Percentiles rank a stretch among this genome's conserved stretches.
Evolutionary conservation across 2,113 vertebrate genomes (phyloP).

Genomic region (Tenrec ecaudatus): DNA sequence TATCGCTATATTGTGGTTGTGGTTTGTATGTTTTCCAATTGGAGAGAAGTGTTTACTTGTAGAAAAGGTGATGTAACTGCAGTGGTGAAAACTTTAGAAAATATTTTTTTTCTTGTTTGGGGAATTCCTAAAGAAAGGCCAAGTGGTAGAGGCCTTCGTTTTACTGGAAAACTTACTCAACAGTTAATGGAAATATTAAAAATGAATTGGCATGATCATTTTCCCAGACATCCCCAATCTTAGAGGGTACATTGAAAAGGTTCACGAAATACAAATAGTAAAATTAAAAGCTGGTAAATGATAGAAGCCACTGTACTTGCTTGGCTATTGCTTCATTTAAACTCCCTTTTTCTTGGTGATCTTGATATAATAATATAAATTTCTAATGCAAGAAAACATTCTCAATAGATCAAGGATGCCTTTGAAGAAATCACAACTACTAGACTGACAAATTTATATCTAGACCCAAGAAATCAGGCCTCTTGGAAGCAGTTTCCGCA

Average conservation of each 20-base stretch:
- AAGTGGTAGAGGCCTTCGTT: background rate
- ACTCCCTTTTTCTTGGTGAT: background rate
- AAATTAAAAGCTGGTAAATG: background rate
- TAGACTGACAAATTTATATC: background rate
- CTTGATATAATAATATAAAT: background rate
- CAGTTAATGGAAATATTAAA: background rate
- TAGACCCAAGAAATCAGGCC: background rate
- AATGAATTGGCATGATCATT: background rate
- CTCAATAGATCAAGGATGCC: background rate
- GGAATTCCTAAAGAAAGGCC: background rate
- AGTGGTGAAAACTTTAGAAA: background rate
- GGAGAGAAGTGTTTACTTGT: background rate
- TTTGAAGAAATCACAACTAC: background rate
- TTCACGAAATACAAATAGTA: background rate
- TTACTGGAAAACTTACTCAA: background rate
- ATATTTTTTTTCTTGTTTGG: constrained; percentile 24
- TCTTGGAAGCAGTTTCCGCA: background rate
- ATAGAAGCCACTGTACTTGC: background rate
- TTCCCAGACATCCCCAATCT: background rate
- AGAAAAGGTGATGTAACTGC: background rate
- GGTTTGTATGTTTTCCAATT: background rate
- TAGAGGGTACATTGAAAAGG: background rate
- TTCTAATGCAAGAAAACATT: background rate
- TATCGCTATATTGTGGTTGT: background rate
- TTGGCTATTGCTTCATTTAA: background rate